These are phyloP conservation scores for Eugnorisma glareosa DNA, from an alignment of 2,888 invertebrate species.

Conservation along the genomic window DNA sequence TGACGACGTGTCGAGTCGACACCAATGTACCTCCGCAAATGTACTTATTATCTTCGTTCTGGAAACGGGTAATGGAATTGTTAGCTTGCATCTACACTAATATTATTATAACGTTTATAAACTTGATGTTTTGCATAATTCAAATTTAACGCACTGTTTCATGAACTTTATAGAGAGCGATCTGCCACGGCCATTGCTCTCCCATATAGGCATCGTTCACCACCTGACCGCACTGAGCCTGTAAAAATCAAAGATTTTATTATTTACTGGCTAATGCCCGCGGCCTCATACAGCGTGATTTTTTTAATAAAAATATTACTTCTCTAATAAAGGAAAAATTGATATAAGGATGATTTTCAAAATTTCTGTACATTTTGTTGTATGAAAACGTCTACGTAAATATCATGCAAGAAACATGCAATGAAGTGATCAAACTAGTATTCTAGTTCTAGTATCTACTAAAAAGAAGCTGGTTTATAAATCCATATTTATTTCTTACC, in stretches of 20 bases:
- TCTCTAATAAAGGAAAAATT: too few relatives aligned
- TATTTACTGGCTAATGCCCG: too few relatives aligned
- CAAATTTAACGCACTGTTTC: neutral
- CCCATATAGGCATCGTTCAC: slow-evolving; percentile 86
- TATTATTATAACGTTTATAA: neutral
- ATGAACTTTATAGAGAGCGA: slow-evolving; percentile 91
- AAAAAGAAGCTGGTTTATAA: too few relatives aligned
- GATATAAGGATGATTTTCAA: too few relatives aligned
- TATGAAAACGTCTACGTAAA: too few relatives aligned
- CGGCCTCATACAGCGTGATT: too few relatives aligned
- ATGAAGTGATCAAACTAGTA: too few relatives aligned
- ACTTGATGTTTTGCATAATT: neutral
- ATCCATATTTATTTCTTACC: too few relatives aligned
- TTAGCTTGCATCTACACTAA: neutral
- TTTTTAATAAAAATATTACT: too few relatives aligned
- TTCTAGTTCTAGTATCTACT: too few relatives aligned
- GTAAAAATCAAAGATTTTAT: slow-evolving; percentile 59
- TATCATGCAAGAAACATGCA: too few relatives aligned
- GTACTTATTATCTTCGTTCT: slow-evolving; percentile 89
- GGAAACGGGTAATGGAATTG: slow-evolving; percentile 52
- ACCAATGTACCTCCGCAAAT: slow-evolving; percentile 92
- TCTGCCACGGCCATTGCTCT: slow-evolving; percentile 93
- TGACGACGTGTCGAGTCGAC: slow-evolving; percentile 88
- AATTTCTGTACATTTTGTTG: too few relatives aligned
- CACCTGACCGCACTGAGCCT: slow-evolving; percentile 87